Percentiles rank a stretch among this genome's conserved stretches.
phyloP scores from a whole-genome alignment of 1,140 invertebrate genomes.

The Ooceraea biroi region DNA sequence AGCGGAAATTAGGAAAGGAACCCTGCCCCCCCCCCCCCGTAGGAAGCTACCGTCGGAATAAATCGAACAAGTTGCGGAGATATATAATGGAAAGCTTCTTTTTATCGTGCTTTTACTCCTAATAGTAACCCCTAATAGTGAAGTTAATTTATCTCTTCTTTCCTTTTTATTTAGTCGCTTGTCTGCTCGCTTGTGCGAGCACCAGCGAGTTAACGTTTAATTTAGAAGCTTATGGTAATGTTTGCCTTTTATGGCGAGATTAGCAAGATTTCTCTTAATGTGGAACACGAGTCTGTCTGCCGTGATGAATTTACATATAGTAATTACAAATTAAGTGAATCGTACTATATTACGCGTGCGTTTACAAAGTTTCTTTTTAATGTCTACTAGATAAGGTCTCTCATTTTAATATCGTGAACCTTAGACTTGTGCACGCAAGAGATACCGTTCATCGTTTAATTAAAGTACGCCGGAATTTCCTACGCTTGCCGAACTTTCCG shows the following conservation, averaged over 20 bases:
- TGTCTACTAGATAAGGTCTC: not conserved
- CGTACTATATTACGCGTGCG: not conserved
- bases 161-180: not conserved
- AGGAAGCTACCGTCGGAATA: slow-evolving; percentile 13
- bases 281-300: not conserved
- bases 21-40: not conserved
- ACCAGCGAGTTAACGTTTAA: not conserved
- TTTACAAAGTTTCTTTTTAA: not conserved
- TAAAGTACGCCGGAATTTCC: not conserved
- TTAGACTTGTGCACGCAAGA: not conserved
- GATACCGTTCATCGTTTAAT: not conserved
- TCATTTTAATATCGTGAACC: not conserved
- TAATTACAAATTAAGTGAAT: slow-evolving; percentile 15
- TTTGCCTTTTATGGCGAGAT: not conserved
- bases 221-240: not conserved
- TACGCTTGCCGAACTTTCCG: not conserved
- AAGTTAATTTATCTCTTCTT: slow-evolving; percentile 10
- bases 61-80: slow-evolving; percentile 38
- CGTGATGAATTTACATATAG: not conserved
- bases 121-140: not conserved
- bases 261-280: not conserved
- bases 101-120: not conserved
- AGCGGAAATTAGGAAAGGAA: slow-evolving; percentile 35
- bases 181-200: not conserved
- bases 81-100: slow-evolving; percentile 11